A percentile compares a stretch with the other conserved stretches of the same genome.
phyloP scores from a whole-genome alignment of 2,888 invertebrate species.

The Eudasyphora cyanicolor region DNA sequence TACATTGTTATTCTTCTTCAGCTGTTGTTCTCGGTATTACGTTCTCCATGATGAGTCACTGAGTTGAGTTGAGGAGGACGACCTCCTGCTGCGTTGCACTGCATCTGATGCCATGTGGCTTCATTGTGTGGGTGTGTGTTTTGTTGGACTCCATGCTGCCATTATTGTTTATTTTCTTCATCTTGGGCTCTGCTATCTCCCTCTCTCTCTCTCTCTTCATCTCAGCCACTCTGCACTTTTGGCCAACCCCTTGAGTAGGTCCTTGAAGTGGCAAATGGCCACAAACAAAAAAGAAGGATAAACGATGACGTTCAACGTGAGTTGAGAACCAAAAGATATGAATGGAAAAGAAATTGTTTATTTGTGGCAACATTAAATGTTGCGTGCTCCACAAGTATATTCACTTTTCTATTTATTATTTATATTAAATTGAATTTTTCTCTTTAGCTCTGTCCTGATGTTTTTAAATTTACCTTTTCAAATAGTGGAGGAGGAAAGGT shows the following conservation, averaged over 20 bases:
- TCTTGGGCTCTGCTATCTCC: not conserved
- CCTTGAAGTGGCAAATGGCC: slow-evolving; percentile 36
- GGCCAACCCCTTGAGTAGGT: slow-evolving; percentile 51
- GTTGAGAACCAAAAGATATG: not conserved
- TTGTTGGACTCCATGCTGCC: not conserved
- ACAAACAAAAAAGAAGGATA: not conserved
- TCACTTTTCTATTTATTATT: slow-evolving; percentile 15
- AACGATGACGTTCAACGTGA: slow-evolving; percentile 23
- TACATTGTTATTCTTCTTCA: too few species aligned
- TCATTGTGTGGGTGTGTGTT: not conserved
- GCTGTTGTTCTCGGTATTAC: not conserved
- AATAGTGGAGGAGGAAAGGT: not conserved
- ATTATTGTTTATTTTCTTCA: slow-evolving; percentile 1
- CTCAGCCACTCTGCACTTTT: slow-evolving; percentile 41
- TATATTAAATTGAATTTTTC: slow-evolving; percentile 5
- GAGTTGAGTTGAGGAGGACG: not conserved
- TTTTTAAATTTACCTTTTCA: not conserved
- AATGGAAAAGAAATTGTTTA: slow-evolving; percentile 36
- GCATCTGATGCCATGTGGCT: not conserved
- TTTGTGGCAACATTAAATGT: slow-evolving; percentile 56
- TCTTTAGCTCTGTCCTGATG: not conserved
- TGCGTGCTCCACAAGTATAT: slow-evolving; percentile 44
- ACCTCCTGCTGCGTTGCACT: slow-evolving; percentile 11
- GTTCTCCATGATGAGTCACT: too few species aligned
- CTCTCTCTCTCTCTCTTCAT: not conserved